Evolutionary conservation across 1,140 invertebrate genomes (phyloP).

Genomic region (Ladona fulva): DNA sequence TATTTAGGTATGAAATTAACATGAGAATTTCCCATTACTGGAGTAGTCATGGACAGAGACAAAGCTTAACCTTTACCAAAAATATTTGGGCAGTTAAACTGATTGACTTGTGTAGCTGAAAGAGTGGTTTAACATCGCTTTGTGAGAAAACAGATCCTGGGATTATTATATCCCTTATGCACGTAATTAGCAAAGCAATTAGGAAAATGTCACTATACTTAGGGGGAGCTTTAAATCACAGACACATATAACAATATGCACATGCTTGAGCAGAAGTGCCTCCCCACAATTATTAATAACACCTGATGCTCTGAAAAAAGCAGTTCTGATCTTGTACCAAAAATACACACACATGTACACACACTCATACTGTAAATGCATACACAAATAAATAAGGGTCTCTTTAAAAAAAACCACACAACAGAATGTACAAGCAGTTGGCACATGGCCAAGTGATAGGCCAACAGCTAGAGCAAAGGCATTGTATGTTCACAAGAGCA

Average conservation of each 20-base stretch:
- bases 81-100: too few species aligned
- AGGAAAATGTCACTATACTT: background rate
- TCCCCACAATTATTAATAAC: background rate
- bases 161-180: background rate
- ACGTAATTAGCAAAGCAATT: background rate
- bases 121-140: background rate
- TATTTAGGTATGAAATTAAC: too few species aligned
- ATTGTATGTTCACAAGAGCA: background rate
- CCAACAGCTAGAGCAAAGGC: background rate
- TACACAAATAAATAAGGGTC: background rate
- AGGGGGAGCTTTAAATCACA: background rate
- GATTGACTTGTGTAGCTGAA: too few species aligned
- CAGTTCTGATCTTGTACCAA: too few species aligned
- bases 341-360: background rate
- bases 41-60: too few species aligned
- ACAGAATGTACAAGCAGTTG: background rate
- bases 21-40: too few species aligned
- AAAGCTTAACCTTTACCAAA: too few species aligned
- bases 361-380: background rate
- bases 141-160: background rate
- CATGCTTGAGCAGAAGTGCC: background rate
- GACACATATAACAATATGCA: conserved; percentile 1
- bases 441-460: background rate
- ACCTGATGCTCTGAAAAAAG: too few species aligned
- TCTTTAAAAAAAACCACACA: background rate